Conservation (phyloP, 2,888 invertebrate genomes). For the Lumbricus terrestris region DNA sequence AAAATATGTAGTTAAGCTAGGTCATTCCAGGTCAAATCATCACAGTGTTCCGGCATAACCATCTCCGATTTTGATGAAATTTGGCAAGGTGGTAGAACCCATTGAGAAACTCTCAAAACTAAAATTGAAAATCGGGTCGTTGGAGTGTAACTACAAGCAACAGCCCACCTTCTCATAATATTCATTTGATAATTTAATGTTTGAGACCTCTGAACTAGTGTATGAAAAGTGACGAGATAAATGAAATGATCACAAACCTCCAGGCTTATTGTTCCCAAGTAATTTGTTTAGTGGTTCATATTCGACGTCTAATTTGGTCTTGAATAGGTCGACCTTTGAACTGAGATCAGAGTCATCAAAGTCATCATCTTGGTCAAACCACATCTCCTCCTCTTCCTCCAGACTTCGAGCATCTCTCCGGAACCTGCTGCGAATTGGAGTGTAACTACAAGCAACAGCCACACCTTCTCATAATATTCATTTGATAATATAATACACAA, state of each 20-base stretch:
- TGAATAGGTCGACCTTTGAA: constrained; percentile 61
- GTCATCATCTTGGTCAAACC: constrained; percentile 92
- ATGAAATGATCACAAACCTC: neutral
- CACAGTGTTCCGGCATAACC: too few species aligned
- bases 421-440: constrained; percentile 65
- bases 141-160: constrained; percentile 16
- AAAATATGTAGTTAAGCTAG: too few species aligned
- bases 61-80: too few species aligned
- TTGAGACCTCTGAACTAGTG: too few species aligned
- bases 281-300: constrained; percentile 21
- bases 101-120: too few species aligned
- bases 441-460: constrained; percentile 12
- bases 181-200: neutral
- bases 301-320: constrained; percentile 20
- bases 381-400: constrained; percentile 97
- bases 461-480: neutral
- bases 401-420: constrained; percentile 87
- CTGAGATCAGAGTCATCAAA: constrained; percentile 54
- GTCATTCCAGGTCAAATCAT: too few species aligned
- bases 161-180: neutral
- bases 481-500: neutral
- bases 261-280: constrained; percentile 11
- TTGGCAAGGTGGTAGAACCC: too few species aligned
- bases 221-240: neutral
- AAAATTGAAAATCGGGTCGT: too few species aligned